These are phyloP conservation scores for Ferrisia virgata DNA, from an alignment of 2,888 invertebrate species.

Conservation along the genomic window DNA sequence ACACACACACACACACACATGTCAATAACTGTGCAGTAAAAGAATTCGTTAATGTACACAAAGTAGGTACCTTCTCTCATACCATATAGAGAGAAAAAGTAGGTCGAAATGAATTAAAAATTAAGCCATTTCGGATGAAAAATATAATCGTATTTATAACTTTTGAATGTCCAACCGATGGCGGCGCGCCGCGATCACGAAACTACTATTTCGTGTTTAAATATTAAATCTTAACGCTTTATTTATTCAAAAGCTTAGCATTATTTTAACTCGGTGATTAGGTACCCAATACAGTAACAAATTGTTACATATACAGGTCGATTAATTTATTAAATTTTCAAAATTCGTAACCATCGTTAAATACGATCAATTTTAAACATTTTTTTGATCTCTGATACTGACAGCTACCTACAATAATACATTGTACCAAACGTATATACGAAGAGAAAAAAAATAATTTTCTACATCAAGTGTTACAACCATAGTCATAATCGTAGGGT, in stretches of 20 bases:
- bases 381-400: background rate
- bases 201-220: background rate
- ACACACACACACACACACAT: too few species aligned
- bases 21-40: background rate
- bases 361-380: background rate
- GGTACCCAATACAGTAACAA: background rate
- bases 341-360: background rate
- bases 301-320: background rate
- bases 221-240: background rate
- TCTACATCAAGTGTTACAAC: background rate
- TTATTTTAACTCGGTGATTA: background rate
- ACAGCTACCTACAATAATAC: too few species aligned
- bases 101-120: background rate
- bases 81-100: background rate
- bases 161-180: background rate
- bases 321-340: background rate
- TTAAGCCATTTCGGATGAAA: background rate
- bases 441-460: background rate
- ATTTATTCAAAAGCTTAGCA: slow-evolving; percentile 1
- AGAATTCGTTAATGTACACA: background rate
- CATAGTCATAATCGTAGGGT: background rate
- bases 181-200: background rate
- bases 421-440: too few species aligned
- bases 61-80: background rate
- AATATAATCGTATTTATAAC: background rate